phyloP scores from a whole-genome alignment of 2,888 invertebrate species.

The Pheosia tremula region DNA sequence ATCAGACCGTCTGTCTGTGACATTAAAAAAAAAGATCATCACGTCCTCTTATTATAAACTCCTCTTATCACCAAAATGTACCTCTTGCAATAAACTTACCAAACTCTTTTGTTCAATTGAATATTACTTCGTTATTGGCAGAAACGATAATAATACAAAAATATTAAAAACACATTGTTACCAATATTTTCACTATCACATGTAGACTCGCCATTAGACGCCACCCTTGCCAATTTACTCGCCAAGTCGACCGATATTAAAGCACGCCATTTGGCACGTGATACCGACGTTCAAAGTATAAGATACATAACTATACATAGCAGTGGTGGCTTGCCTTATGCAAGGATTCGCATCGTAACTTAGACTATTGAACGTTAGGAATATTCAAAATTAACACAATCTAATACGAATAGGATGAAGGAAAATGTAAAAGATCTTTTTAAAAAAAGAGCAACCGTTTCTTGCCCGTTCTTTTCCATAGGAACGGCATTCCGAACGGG shows the following conservation, averaged over 20 bases:
- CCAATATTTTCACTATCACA: constrained; percentile 6
- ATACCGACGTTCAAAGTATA: constrained; percentile 54
- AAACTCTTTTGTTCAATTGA: no score
- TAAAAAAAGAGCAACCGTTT: no score
- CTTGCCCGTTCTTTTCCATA: no score
- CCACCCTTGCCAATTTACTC: constrained; percentile 58
- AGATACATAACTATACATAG: constrained; percentile 12
- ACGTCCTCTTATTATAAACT: no score
- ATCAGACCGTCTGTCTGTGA: no score
- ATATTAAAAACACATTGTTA: neutral
- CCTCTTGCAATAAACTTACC: no score
- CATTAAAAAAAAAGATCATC: no score
- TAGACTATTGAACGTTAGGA: neutral
- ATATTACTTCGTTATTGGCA: no score
- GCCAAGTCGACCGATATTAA: constrained; percentile 69
- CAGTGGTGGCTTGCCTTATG: neutral
- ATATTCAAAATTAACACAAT: neutral
- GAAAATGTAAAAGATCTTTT: no score
- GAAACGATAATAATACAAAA: neutral
- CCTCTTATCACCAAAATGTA: no score
- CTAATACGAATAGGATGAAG: no score
- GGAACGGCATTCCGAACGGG: no score
- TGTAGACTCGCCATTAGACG: constrained; percentile 16
- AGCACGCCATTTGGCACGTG: constrained; percentile 75
- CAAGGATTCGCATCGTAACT: neutral